A percentile compares a stretch with the other conserved stretches of the same genome.
Evolutionary conservation across 2,888 invertebrate genomes (phyloP).

Genomic region (Caenorhabditis drosophilae): DNA sequence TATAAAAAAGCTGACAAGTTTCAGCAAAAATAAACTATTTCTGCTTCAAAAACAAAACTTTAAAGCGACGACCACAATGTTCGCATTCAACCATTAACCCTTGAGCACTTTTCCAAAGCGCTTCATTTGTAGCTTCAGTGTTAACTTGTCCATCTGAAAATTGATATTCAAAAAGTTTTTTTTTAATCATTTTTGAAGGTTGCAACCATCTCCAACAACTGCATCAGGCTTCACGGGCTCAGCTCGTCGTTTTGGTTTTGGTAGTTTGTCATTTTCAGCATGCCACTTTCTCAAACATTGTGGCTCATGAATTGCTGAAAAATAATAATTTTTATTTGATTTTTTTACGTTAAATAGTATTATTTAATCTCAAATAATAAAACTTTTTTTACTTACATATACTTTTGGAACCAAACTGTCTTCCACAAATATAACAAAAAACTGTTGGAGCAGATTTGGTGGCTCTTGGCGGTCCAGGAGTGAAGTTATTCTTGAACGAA

Average conservation of each 20-base stretch:
- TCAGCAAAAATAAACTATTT: constrained; percentile 1
- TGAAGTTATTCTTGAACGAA: constrained; percentile 54
- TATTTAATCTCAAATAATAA: constrained; percentile 2
- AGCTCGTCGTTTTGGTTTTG: constrained; percentile 73
- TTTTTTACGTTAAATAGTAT: too few species aligned
- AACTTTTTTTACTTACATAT: constrained; percentile 38
- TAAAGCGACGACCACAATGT: constrained; percentile 78
- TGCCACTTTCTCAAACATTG: constrained; percentile 78
- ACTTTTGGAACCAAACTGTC: constrained; percentile 76
- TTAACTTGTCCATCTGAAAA: constrained; percentile 60
- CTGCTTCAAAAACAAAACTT: constrained; percentile 52
- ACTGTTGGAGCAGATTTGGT: constrained; percentile 69
- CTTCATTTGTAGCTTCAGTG: constrained; percentile 71
- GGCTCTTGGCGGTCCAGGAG: constrained; percentile 56
- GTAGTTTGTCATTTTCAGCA: constrained; percentile 74
- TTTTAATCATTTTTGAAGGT: constrained; percentile 2
- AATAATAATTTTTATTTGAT: constrained; percentile 1
- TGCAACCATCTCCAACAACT: constrained; percentile 50
- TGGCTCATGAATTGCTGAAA: constrained; percentile 61
- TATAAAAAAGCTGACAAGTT: constrained; percentile 10
- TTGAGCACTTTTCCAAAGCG: constrained; percentile 72
- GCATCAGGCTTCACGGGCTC: constrained; percentile 75
- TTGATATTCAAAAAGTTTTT: neutral
- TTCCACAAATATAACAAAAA: constrained; percentile 77
- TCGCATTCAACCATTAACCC: constrained; percentile 75